Percentiles rank a stretch among this genome's conserved stretches.
phyloP scores from a whole-genome alignment of 2,113 vertebrate genomes.

The Burhinus bistriatus region DNA sequence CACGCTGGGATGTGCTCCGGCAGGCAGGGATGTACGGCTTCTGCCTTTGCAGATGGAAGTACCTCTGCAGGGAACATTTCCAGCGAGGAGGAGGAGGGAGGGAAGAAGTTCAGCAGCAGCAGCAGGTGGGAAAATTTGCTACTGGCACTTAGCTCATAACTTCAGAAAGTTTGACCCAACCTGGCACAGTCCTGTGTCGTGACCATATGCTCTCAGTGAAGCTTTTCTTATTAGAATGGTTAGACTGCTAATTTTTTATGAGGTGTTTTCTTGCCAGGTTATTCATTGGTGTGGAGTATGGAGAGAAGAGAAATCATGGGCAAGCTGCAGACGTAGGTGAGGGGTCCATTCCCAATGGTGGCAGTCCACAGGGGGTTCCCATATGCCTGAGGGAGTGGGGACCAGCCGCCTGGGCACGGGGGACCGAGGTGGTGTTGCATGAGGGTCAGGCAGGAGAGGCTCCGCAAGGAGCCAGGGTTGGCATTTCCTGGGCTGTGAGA shows the following conservation, averaged over 20 bases:
- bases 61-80: not conserved
- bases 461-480: not conserved
- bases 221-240: not conserved
- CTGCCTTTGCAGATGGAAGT: not conserved
- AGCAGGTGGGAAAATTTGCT: not conserved
- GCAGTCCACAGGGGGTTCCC: not conserved
- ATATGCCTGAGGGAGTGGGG: not conserved
- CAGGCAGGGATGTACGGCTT: not conserved
- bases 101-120: not conserved
- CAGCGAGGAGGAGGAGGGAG: not conserved
- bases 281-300: not conserved
- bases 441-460: not conserved
- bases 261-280: not conserved
- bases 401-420: accelerated
- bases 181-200: not conserved
- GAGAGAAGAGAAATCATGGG: not conserved
- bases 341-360: accelerated
- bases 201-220: not conserved
- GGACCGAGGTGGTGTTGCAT: accelerated
- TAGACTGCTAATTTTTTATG: not conserved
- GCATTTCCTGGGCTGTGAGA: not conserved
- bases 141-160: not conserved
- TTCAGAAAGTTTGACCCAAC: not conserved
- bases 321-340: not conserved
- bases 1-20: not conserved